A percentile compares a stretch with the other conserved stretches of the same genome.
phyloP scores from a whole-genome alignment of 1,140 invertebrate species.

The Drosophila repleta region DNA sequence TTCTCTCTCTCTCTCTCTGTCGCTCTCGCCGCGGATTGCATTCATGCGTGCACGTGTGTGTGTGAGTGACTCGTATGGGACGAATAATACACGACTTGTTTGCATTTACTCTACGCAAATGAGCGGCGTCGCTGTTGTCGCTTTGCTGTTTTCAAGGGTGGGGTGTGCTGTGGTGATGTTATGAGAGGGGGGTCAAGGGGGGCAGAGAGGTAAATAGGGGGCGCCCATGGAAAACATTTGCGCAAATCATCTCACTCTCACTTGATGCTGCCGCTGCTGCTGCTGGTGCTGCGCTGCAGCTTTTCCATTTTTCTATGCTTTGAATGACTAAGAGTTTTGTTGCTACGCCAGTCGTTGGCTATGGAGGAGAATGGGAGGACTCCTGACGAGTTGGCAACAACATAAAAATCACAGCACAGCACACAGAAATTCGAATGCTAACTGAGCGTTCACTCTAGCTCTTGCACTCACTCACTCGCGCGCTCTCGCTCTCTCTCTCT shows the following conservation, averaged over 20 bases:
- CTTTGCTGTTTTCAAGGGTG: conserved; percentile 59
- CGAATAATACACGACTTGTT: conserved; percentile 62
- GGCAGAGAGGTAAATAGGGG: not conserved
- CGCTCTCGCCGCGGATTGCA: conserved; percentile 59
- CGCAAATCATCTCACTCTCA: conserved; percentile 69
- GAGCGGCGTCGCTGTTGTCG: conserved; percentile 64
- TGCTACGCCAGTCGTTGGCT: conserved; percentile 38
- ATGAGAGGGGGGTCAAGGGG: too few species aligned
- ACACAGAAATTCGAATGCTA: conserved; percentile 67
- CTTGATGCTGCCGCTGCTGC: conserved; percentile 53
- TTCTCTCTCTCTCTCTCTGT: conserved; percentile 26
- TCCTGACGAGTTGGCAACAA: conserved; percentile 71
- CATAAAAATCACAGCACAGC: conserved; percentile 74
- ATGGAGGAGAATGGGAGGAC: conserved; percentile 49
- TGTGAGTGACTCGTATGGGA: conserved; percentile 38
- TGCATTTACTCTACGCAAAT: conserved; percentile 81
- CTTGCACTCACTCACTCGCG: not conserved
- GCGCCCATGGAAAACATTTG: conserved; percentile 32
- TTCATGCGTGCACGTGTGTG: conserved; percentile 62
- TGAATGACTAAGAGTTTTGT: conserved; percentile 67
- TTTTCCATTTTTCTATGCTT: conserved; percentile 55
- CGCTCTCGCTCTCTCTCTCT: conserved; percentile 3
- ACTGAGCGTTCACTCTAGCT: conserved; percentile 49
- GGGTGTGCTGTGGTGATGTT: conserved; percentile 27
- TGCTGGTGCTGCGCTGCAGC: conserved; percentile 41